These are phyloP conservation scores for Balearica regulorum DNA, from an alignment of 2,797 vertebrate genomes.

Conservation along the genomic window DNA sequence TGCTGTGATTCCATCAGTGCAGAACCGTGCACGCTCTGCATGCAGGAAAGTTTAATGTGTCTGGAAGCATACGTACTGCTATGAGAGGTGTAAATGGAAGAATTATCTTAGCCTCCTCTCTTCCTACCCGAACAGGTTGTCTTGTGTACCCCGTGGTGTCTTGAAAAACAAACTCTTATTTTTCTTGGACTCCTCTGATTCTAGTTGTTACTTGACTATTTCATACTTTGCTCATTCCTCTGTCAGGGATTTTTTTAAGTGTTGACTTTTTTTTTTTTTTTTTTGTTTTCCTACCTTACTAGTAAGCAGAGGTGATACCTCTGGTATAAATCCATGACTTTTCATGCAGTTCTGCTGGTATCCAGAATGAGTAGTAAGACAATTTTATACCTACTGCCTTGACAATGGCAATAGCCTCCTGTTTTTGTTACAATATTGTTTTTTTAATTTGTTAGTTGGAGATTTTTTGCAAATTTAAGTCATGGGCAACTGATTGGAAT, in stretches of 20 bases:
- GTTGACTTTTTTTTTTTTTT: neutral
- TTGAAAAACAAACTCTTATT: neutral
- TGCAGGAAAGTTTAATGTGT: neutral
- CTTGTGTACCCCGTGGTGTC: neutral
- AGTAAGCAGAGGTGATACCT: neutral
- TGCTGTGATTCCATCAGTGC: neutral
- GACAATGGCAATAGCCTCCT: neutral
- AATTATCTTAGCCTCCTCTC: neutral
- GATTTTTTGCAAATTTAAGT: neutral
- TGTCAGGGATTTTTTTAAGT: neutral
- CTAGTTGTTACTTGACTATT: neutral
- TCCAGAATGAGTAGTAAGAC: neutral
- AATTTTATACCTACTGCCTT: neutral
- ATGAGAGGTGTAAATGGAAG: neutral
- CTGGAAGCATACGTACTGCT: neutral
- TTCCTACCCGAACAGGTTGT: neutral
- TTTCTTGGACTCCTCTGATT: neutral
- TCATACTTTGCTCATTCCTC: neutral
- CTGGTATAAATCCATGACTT: neutral
- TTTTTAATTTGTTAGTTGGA: neutral
- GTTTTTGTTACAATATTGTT: neutral
- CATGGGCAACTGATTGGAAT: rapidly evolving
- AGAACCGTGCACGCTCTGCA: neutral
- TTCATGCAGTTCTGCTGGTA: neutral
- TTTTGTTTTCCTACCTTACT: neutral